Evolutionary conservation across 2,113 vertebrate genomes (phyloP).

Genomic region (Antennarius striatus): DNA sequence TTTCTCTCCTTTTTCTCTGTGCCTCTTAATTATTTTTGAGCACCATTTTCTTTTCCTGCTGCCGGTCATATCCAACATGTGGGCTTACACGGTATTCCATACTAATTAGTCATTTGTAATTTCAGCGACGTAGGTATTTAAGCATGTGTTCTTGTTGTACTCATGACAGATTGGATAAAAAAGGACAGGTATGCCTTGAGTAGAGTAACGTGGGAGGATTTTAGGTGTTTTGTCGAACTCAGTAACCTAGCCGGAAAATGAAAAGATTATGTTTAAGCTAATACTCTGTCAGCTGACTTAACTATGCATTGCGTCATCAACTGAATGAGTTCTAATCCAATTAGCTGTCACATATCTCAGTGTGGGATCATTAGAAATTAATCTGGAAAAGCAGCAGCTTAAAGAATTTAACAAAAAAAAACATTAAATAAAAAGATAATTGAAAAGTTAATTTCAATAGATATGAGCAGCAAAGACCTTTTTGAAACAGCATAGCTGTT

Average conservation of each 20-base stretch:
- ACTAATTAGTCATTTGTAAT: slow-evolving; percentile 32
- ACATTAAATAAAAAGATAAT: too few relatives aligned
- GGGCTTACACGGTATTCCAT: slow-evolving; percentile 5
- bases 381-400: slow-evolving; percentile 19
- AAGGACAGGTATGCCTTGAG: not conserved
- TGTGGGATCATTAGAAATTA: slow-evolving; percentile 4
- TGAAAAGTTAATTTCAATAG: too few relatives aligned
- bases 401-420: not conserved
- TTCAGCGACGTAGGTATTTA: slow-evolving; percentile 23
- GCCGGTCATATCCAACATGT: slow-evolving; percentile 2
- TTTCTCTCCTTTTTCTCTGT: slow-evolving; percentile 2
- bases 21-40: slow-evolving; percentile 2
- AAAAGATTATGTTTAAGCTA: slow-evolving; percentile 29
- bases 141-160: slow-evolving; percentile 1
- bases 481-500: too few relatives aligned
- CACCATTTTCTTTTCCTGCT: not conserved
- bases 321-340: slow-evolving; percentile 26
- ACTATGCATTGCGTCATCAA: slow-evolving; percentile 4
- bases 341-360: slow-evolving; percentile 21
- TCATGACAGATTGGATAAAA: slow-evolving; percentile 7
- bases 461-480: too few relatives aligned
- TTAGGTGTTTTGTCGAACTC: not conserved
- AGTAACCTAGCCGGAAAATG: slow-evolving; percentile 8
- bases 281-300: slow-evolving; percentile 12
- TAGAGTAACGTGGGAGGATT: slow-evolving; percentile 31